Evolutionary conservation across 2,888 invertebrate species (phyloP), one percentile per base, ranked within the genome.

Genomic region (Pandemis heparana): DNA sequence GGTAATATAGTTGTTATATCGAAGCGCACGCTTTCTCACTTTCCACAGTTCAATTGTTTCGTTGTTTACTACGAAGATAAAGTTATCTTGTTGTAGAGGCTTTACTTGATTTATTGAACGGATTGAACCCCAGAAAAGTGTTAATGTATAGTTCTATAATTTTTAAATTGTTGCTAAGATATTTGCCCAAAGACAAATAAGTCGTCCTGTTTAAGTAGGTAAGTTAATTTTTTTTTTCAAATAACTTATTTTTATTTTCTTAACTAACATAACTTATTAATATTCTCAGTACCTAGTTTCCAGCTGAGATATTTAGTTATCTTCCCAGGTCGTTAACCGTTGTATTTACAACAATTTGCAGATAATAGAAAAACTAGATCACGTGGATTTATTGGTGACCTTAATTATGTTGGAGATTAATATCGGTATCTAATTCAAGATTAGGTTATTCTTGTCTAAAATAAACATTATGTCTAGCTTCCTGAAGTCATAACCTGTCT

Each of bases 41-140:
- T 91, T 92, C 91, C 90, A 92, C 78, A 84, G 89, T 89, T 92
- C 92, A 91, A 92, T 92, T 92, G 92, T 93, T 87, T 86, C 83
- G 81, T 82, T 64, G 51, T 71, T 70, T 56, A 69, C 74, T 61
- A 71, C 74, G 56, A 64, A 61, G 64, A 70, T 66, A 65, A 32
- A 63, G 16, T 39, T 56, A 43, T 56, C 23, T 56, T 67, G 48
- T 56, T 68, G 46, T 53, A 63, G 39, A 46, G 51, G 23, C 56
- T 59, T 43, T 71, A 39, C 43, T 51, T 65, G 51, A 51, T 51
- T 63, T 43, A 62, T 62, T 62, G 62, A 43, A 43, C 43, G 46
- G 18, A 62, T 62, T 62, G 62, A 43, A 43, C 43, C 62, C 41
- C 56, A 23, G 53, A 18, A 9, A 56, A 23, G 56, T 18, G 6